Evolutionary conservation across 2,113 vertebrate genomes (phyloP), one percentile per base, ranked within the genome.

Genomic region (Burhinus bistriatus): DNA sequence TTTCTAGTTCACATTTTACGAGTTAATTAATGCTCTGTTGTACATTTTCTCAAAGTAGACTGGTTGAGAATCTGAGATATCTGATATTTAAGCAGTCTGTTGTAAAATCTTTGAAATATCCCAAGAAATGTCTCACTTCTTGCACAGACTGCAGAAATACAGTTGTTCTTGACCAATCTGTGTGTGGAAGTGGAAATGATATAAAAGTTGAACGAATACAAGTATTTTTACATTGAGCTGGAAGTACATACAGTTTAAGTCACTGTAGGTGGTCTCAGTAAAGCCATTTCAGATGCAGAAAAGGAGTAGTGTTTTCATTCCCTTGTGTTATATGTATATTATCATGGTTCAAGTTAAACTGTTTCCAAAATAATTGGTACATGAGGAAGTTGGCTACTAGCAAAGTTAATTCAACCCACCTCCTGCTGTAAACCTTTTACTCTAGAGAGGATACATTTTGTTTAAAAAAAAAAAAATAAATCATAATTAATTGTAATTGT

Each of bases 201-300:
- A 23, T 13, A 55, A 92, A 91, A 51, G 3, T 81, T 69, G n/a
- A 83, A 75, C 3, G 1, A 87, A 73, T 92, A 72, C 52, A 84
- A 88, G 75, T 87, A 51, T 52, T 32, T 97, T 97, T 94, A 79
- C 72, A 84, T 95, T 69, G 87, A 93, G 36, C 61, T 96, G 71
- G 42, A 95, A 69, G 66, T 97, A 80, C 2, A 1, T 81, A 83
- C 29, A 59, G 30, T 71, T 88, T 87, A 72, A 96, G 59, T 97
- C 98, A 94, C 84, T 23, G 95, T 98, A 97, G 98, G 98, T 98
- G 98, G 98, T 98, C 98, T 96, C 75, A 23, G 40, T 79, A 88
- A 95, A 98, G 92, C 94, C 91, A 77, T 89, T 97, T 96, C 95
- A 96, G 92, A 97, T 89, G 73, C 20, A 2, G 92, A 91, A 83